These are phyloP conservation scores for Pheosia tremula DNA, from an alignment of 2,888 invertebrate species.

Conservation along the genomic window DNA sequence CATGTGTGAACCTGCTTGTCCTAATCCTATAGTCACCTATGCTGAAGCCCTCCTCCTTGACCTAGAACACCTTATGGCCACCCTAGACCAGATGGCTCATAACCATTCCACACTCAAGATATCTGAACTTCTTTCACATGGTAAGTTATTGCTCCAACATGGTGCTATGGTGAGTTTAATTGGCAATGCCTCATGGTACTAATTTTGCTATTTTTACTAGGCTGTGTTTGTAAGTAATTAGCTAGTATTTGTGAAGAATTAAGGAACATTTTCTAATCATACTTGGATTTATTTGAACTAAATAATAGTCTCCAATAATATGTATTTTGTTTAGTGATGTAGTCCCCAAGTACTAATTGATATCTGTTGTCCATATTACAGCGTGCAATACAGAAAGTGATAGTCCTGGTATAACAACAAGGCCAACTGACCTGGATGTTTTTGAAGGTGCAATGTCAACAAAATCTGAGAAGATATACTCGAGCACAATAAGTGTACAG, in stretches of 20 bases:
- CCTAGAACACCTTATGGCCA: constrained; percentile 84
- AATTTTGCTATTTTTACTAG: background rate
- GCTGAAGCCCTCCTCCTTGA: constrained; percentile 83
- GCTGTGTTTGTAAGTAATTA: background rate
- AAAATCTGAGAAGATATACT: constrained; percentile 68
- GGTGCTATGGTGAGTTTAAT: background rate
- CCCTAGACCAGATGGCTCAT: constrained; percentile 83
- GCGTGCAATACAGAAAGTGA: constrained; percentile 70
- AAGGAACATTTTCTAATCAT: background rate
- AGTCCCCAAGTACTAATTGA: constrained; percentile 6
- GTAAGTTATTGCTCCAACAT: constrained; percentile 59
- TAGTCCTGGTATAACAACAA: constrained; percentile 46
- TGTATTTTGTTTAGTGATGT: background rate
- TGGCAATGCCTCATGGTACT: background rate
- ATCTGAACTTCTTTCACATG: constrained; percentile 79
- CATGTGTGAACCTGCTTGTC: constrained; percentile 68
- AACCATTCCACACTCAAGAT: constrained; percentile 82
- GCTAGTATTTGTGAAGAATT: background rate
- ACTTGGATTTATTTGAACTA: background rate
- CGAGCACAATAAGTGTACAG: constrained; percentile 70
- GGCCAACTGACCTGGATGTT: constrained; percentile 63
- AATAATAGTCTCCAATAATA: background rate
- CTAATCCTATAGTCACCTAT: constrained; percentile 77
- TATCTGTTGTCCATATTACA: constrained; percentile 51
- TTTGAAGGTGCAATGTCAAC: constrained; percentile 61